These are phyloP conservation scores for Prosapia bicincta DNA, from an alignment of 2,888 invertebrate species.

Conservation along the genomic window DNA sequence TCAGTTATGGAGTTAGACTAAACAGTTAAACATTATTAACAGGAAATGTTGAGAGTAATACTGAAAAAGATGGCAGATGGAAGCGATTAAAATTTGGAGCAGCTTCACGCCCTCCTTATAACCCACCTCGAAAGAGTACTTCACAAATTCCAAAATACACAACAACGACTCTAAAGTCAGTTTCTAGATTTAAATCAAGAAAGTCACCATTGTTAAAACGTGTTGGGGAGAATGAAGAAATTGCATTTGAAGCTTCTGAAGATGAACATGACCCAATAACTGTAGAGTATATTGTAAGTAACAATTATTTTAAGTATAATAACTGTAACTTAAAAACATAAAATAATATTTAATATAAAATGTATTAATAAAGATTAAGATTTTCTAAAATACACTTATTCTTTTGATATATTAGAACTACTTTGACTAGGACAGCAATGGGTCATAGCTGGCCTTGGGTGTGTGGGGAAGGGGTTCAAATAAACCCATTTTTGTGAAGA, in stretches of 20 bases:
- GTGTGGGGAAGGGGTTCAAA: too few relatives aligned
- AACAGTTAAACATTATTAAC: too few relatives aligned
- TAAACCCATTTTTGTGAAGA: too few relatives aligned
- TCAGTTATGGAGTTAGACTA: too few relatives aligned
- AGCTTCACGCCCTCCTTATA: slow-evolving; percentile 16
- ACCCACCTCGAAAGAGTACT: neutral
- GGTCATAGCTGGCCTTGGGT: too few relatives aligned
- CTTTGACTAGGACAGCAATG: too few relatives aligned
- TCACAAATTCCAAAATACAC: slow-evolving; percentile 6
- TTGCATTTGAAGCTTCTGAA: neutral
- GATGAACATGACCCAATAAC: slow-evolving; percentile 19
- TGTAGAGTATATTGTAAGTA: slow-evolving; percentile 15
- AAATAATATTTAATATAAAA: too few relatives aligned
- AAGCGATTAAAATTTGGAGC: slow-evolving; percentile 16
- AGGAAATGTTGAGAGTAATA: neutral
- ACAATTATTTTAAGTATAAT: neutral
- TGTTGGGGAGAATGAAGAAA: neutral
- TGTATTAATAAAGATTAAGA: too few relatives aligned
- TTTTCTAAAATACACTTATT: too few relatives aligned
- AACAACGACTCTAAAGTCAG: neutral
- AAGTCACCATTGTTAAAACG: neutral
- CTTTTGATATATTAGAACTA: too few relatives aligned
- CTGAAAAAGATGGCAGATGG: slow-evolving; percentile 4
- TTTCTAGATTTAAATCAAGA: neutral
- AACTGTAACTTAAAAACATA: too few relatives aligned